Conservation (phyloP, 2,113 vertebrate genomes). For the Illadopsis cleaveri region DNA sequence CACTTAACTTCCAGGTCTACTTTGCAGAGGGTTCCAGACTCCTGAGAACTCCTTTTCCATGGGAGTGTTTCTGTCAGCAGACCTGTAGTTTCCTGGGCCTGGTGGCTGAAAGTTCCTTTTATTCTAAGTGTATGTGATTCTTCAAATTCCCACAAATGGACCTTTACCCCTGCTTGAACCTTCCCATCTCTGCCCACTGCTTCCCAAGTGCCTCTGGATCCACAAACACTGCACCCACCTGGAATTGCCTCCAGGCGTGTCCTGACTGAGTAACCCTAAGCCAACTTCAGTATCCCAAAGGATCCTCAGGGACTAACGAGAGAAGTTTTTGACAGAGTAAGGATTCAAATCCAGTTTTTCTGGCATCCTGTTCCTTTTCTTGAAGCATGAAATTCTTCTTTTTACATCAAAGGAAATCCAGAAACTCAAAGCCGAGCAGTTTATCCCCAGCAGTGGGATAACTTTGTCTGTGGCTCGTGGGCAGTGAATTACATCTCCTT, state of each 20-base stretch:
- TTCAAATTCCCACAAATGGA: not conserved
- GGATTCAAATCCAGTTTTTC: constrained; percentile 5
- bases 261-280: not conserved
- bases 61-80: not conserved
- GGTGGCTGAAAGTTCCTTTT: not conserved
- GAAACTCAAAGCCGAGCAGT: not conserved
- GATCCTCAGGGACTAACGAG: fast-evolving
- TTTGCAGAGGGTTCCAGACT: not conserved
- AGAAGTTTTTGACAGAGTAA: not conserved
- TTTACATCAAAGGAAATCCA: constrained; percentile 25
- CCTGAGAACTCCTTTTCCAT: not conserved
- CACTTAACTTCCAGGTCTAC: not conserved
- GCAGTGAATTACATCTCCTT: constrained; percentile 3
- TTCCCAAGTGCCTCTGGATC: not conserved
- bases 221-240: not conserved
- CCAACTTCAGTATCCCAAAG: not conserved
- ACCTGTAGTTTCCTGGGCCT: not conserved
- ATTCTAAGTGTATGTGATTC: not conserved
- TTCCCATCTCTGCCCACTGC: not conserved
- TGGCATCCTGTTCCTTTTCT: constrained; percentile 5
- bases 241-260: not conserved
- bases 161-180: not conserved
- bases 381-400: constrained; percentile 7
- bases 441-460: not conserved
- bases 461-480: not conserved